These are phyloP conservation scores for Tuta absoluta DNA, from an alignment of 2,888 invertebrate genomes.

Conservation along the genomic window DNA sequence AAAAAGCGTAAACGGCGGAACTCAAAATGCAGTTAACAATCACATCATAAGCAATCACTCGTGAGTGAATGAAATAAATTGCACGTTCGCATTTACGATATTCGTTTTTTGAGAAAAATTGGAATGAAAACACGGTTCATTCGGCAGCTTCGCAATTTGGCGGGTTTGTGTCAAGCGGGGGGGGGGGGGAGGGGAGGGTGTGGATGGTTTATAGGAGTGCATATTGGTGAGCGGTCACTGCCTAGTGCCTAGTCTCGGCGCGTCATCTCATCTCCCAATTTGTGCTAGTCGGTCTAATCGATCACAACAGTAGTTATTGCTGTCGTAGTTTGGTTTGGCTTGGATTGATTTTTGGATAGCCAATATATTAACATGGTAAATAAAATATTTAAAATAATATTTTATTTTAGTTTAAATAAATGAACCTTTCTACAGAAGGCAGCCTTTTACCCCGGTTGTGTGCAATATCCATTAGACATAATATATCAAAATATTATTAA, in stretches of 20 bases:
- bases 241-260: no score
- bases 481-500: no score
- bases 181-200: background rate
- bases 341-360: no score
- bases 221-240: background rate
- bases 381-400: no score
- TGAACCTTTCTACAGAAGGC: no score
- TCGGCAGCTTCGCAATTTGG: constrained; percentile 65
- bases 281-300: background rate
- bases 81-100: constrained; percentile 67
- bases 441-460: no score
- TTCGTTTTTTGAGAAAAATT: constrained; percentile 63
- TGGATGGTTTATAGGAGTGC: background rate
- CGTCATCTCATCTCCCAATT: no score
- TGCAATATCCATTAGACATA: no score
- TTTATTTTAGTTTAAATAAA: no score
- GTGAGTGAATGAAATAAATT: constrained; percentile 71
- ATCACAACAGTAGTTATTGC: background rate
- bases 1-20: background rate
- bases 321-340: no score
- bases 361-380: no score
- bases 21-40: constrained; percentile 65
- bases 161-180: constrained; percentile 50
- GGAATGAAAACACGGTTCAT: constrained; percentile 61
- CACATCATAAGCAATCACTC: constrained; percentile 72